Conservation (phyloP, 1,140 invertebrate genomes). For the Lucilia cuprina region DNA sequence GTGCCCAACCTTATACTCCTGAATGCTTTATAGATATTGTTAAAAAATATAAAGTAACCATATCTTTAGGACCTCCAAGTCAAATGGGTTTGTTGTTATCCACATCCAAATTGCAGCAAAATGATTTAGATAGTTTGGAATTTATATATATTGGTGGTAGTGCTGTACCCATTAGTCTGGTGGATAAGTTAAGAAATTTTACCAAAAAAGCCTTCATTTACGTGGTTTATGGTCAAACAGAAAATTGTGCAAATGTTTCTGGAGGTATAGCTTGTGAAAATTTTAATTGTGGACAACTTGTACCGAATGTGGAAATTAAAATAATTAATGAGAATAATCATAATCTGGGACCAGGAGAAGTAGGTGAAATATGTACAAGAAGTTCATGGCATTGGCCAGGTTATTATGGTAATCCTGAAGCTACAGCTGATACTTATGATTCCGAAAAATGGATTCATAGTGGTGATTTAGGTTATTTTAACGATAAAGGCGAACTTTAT, state of each 20-base stretch:
- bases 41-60: constrained; percentile 30
- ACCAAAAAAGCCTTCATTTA: constrained; percentile 38
- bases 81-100: constrained; percentile 16
- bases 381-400: constrained; percentile 46
- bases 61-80: constrained; percentile 28
- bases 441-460: constrained; percentile 70
- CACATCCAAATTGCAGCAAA: neutral
- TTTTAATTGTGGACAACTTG: constrained; percentile 40
- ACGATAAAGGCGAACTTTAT: constrained; percentile 65
- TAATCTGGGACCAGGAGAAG: constrained; percentile 38
- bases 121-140: neutral
- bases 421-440: constrained; percentile 45
- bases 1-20: neutral
- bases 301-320: constrained; percentile 48
- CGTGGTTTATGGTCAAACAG: constrained; percentile 48
- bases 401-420: constrained; percentile 45
- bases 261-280: constrained; percentile 39
- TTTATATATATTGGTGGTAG: neutral
- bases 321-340: constrained; percentile 52
- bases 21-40: constrained; percentile 32
- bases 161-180: constrained; percentile 44
- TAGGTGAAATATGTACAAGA: constrained; percentile 51
- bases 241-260: constrained; percentile 41
- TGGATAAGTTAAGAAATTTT: constrained; percentile 37
- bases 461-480: constrained; percentile 72